These are phyloP conservation scores for Garrulus glandarius DNA, from an alignment of 2,797 vertebrate genomes.

Conservation along the genomic window DNA sequence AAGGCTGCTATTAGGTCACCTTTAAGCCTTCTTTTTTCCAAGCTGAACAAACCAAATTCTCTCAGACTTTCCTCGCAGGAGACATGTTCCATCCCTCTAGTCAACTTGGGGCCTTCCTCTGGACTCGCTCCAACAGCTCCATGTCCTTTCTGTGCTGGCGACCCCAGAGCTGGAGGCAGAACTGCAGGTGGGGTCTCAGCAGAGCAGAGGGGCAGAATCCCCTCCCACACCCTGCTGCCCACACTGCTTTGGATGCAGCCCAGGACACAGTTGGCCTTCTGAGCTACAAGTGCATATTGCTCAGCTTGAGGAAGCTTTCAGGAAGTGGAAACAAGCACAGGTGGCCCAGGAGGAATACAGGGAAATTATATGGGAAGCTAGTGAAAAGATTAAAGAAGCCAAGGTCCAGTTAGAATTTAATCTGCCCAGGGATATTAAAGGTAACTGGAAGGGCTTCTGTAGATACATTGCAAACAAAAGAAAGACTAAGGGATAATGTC, in stretches of 20 bases:
- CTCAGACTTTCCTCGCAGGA: neutral
- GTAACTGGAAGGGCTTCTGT: neutral
- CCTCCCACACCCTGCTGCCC: accelerated
- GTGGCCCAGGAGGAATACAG: neutral
- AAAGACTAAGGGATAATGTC: neutral
- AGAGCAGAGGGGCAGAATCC: neutral
- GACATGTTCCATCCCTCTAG: neutral
- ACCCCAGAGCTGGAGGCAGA: neutral
- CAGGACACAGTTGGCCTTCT: neutral
- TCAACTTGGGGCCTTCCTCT: neutral
- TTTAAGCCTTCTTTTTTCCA: neutral
- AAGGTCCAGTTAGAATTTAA: neutral
- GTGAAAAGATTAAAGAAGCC: neutral
- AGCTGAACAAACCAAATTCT: neutral
- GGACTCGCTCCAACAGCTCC: accelerated
- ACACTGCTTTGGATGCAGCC: neutral
- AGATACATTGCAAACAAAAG: neutral
- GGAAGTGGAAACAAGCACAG: neutral
- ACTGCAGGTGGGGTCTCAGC: neutral
- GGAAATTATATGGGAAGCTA: neutral
- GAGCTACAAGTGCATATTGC: neutral
- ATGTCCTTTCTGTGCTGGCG: neutral
- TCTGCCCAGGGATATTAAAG: neutral
- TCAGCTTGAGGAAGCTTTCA: neutral
- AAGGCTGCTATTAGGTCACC: neutral